A percentile compares a stretch with the other conserved stretches of the same genome.
Evolutionary conservation across 2,888 invertebrate species (phyloP).

Genomic region (Cosmopolites sordidus): DNA sequence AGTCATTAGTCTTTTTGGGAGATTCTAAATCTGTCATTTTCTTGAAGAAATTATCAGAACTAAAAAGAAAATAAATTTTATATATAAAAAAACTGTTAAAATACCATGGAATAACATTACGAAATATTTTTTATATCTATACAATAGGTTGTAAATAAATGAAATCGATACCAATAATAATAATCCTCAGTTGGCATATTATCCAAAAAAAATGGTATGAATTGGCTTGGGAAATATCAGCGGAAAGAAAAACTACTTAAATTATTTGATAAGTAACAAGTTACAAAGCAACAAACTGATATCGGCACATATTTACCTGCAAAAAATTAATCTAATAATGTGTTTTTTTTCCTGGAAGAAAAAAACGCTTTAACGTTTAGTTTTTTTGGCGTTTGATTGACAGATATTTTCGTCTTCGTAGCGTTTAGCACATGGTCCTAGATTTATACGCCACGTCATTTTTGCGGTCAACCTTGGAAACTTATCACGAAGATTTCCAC

Average conservation of each 20-base stretch:
- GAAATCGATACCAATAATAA: conserved; percentile 10
- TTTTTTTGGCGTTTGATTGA: neutral
- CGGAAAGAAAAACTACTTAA: neutral
- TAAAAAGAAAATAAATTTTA: conserved; percentile 32
- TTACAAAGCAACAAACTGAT: conserved; percentile 5
- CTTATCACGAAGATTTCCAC: too few species aligned
- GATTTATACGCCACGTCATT: neutral
- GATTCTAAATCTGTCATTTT: conserved; percentile 60
- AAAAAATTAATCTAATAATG: conserved; percentile 1
- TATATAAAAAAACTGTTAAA: neutral
- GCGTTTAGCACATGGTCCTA: neutral
- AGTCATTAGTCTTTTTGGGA: conserved; percentile 75
- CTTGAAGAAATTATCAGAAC: conserved; percentile 49
- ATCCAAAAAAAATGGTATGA: conserved; percentile 5
- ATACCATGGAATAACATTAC: neutral
- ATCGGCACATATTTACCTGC: conserved; percentile 2
- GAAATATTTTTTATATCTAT: neutral
- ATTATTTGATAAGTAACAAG: neutral
- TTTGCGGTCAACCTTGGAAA: neutral
- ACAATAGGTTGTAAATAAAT: neutral
- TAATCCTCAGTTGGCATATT: conserved; percentile 9
- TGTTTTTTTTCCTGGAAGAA: neutral
- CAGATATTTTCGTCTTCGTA: neutral
- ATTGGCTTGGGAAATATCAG: neutral
- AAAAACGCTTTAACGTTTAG: neutral